Evolutionary conservation across 2,888 invertebrate genomes (phyloP).

Genomic region (Leucoptera coffeella): DNA sequence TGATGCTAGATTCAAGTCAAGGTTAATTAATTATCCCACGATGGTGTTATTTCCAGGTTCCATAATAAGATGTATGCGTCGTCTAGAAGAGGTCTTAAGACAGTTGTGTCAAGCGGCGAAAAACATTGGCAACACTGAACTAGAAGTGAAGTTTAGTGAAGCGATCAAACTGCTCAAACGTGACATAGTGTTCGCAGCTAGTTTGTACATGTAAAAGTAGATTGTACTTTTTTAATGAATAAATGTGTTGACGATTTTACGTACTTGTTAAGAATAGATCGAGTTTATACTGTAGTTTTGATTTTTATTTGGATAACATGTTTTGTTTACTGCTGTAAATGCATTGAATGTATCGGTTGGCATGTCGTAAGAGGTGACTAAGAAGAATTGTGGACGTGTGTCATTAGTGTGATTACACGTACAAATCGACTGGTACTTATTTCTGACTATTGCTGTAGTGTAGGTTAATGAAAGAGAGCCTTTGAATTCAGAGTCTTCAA

Average conservation of each 20-base stretch:
- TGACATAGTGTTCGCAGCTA: slow-evolving; percentile 99
- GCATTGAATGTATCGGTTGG: no score
- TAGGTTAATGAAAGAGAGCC: no score
- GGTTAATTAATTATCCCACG: not conserved
- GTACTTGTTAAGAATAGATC: no score
- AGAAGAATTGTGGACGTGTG: no score
- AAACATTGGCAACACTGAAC: slow-evolving; percentile 91
- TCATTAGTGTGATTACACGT: no score
- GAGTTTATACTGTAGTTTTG: no score
- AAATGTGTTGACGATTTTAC: not conserved
- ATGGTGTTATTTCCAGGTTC: slow-evolving; percentile 25
- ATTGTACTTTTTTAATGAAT: slow-evolving; percentile 3
- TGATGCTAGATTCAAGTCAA: not conserved
- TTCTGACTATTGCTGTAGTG: not conserved
- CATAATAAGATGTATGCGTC: slow-evolving; percentile 81
- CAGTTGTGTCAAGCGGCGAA: slow-evolving; percentile 95
- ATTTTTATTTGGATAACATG: no score
- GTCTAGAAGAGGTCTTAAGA: slow-evolving; percentile 90
- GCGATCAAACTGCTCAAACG: slow-evolving; percentile 88
- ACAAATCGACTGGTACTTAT: no score
- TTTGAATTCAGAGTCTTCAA: no score
- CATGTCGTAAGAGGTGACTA: no score
- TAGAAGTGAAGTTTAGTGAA: slow-evolving; percentile 93
- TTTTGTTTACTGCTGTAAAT: no score
- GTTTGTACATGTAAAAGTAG: slow-evolving; percentile 64